A percentile compares a stretch with the other conserved stretches of the same genome.
Evolutionary conservation across 2,113 vertebrate genomes (phyloP).

Genomic region (Elephas maximus): DNA sequence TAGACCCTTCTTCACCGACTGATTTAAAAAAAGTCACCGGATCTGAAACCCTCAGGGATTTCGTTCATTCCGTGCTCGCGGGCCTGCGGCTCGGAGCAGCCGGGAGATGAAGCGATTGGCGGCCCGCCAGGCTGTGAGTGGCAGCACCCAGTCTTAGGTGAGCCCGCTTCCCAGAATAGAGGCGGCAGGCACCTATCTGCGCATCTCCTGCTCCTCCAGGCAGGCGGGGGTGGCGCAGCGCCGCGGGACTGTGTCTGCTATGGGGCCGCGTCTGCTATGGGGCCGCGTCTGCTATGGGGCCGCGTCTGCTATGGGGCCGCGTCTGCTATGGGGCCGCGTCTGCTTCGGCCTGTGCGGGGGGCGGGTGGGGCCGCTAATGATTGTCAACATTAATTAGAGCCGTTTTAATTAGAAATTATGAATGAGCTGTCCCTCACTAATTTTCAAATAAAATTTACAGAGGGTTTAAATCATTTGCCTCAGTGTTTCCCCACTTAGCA

Average conservation of each 20-base stretch:
- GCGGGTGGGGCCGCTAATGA: not conserved
- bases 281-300: not conserved
- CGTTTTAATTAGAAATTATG: slow-evolving; percentile 64
- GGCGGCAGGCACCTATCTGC: accelerated
- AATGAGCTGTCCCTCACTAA: not conserved
- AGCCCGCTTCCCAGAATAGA: slow-evolving; percentile 57
- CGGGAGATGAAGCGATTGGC: slow-evolving; percentile 13
- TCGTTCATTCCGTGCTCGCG: not conserved
- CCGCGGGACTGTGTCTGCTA: no score
- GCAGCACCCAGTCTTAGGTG: not conserved
- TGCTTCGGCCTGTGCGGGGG: not conserved
- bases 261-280: not conserved
- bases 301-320: no score
- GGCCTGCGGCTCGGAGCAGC: not conserved
- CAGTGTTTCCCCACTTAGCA: not conserved
- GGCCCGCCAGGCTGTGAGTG: not conserved
- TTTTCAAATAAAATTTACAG: slow-evolving; percentile 45
- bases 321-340: not conserved
- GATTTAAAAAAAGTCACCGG: not conserved
- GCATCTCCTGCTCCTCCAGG: not conserved
- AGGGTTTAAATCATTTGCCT: not conserved
- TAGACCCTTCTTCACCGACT: not conserved
- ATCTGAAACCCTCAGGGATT: not conserved
- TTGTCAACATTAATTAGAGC: slow-evolving; percentile 42
- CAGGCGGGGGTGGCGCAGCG: not conserved